Evolutionary conservation across 2,888 invertebrate genomes (phyloP).

Genomic region (Strigamia crassipes): DNA sequence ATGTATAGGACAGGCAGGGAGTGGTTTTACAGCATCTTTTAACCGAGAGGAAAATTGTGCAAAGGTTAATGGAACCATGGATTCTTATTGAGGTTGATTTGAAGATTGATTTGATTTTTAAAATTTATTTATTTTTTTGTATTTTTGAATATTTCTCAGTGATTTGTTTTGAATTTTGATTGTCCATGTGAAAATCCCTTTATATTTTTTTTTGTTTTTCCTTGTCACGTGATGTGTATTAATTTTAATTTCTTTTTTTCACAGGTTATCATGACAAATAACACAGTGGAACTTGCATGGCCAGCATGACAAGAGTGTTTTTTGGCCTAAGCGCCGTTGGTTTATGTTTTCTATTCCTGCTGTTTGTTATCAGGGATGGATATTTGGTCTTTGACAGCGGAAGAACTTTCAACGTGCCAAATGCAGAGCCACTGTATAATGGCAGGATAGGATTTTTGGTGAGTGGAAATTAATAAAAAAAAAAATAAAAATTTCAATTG

Average conservation of each 20-base stretch:
- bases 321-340: constrained; percentile 41
- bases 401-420: not conserved
- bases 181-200: not conserved
- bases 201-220: not conserved
- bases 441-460: constrained; percentile 45
- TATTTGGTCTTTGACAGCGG: constrained; percentile 4
- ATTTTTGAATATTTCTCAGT: not conserved
- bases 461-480: not conserved
- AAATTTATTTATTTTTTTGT: not conserved
- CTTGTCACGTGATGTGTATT: not conserved
- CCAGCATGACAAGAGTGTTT: constrained; percentile 41
- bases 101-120: no score
- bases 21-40: not conserved
- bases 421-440: not conserved
- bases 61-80: not conserved
- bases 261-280: not conserved
- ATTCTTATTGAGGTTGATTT: not conserved
- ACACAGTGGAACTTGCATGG: not conserved
- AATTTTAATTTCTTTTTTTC: not conserved
- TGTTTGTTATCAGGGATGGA: constrained; percentile 30
- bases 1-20: not conserved
- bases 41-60: no score
- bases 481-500: no score
- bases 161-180: not conserved
- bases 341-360: not conserved